Conservation (phyloP, 2,113 vertebrate genomes). For the Halcyon malimbica region DNA sequence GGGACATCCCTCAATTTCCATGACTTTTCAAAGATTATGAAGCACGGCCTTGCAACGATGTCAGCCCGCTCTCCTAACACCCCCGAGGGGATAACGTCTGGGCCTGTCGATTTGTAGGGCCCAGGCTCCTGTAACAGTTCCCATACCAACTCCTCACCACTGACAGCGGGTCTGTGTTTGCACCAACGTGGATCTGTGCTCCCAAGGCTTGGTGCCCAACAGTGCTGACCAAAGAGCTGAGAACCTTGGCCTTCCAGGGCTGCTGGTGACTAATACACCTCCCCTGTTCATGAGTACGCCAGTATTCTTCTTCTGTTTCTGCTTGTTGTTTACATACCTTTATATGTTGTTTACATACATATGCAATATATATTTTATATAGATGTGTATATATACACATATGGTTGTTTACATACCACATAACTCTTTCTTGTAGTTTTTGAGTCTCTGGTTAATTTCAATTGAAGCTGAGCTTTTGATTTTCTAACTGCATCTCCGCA, state of each 20-base stretch:
- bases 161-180: neutral
- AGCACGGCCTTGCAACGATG: neutral
- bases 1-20: neutral
- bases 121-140: neutral
- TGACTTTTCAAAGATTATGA: neutral
- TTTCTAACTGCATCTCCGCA: neutral
- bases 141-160: neutral
- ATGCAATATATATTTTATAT: no score
- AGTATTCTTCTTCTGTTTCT: neutral
- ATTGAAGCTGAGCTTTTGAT: neutral
- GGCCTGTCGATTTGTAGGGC: no score
- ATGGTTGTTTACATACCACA: neutral
- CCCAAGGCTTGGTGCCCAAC: neutral
- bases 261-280: neutral
- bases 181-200: neutral
- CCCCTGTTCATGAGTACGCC: neutral
- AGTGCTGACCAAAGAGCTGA: neutral
- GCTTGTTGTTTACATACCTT: neutral
- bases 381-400: no score
- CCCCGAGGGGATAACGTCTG: neutral
- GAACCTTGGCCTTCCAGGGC: neutral
- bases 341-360: no score
- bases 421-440: neutral
- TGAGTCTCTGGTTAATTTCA: neutral
- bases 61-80: neutral